A percentile compares a stretch with the other conserved stretches of the same genome.
phyloP scores from a whole-genome alignment of 2,113 vertebrate genomes.

The Catagonus wagneri region DNA sequence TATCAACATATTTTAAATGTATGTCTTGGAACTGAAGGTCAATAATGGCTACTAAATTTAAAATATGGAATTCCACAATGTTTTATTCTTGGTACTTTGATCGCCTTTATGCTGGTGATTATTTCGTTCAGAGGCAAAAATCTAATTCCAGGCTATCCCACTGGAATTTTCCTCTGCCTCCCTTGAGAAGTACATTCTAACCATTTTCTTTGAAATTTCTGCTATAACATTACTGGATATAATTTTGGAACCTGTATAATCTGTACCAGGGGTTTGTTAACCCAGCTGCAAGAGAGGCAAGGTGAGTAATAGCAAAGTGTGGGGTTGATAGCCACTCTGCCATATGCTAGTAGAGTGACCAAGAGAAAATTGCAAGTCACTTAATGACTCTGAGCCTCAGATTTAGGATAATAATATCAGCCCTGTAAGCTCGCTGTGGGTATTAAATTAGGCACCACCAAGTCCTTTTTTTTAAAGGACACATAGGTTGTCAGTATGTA shows the following conservation, averaged over 20 bases:
- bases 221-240: neutral
- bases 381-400: neutral
- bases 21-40: slow-evolving; percentile 67
- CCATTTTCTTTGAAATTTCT: slow-evolving; percentile 47
- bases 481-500: neutral
- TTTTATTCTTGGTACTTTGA: slow-evolving; percentile 70
- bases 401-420: neutral
- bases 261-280: neutral
- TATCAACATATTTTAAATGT: slow-evolving; percentile 78
- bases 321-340: neutral
- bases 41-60: slow-evolving; percentile 74
- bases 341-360: neutral
- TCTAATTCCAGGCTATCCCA: neutral
- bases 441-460: neutral
- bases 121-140: slow-evolving; percentile 74
- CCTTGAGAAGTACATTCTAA: neutral
- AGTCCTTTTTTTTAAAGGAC: neutral
- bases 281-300: neutral
- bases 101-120: slow-evolving; percentile 60
- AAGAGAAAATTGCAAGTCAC: neutral
- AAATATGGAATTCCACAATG: slow-evolving; percentile 68
- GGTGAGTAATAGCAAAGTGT: neutral
- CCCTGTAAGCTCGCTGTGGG: neutral
- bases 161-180: neutral
- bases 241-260: neutral